Base-by-base conservation (phyloP, 2,797 vertebrate genomes). In the Balearica regulorum region DNA sequence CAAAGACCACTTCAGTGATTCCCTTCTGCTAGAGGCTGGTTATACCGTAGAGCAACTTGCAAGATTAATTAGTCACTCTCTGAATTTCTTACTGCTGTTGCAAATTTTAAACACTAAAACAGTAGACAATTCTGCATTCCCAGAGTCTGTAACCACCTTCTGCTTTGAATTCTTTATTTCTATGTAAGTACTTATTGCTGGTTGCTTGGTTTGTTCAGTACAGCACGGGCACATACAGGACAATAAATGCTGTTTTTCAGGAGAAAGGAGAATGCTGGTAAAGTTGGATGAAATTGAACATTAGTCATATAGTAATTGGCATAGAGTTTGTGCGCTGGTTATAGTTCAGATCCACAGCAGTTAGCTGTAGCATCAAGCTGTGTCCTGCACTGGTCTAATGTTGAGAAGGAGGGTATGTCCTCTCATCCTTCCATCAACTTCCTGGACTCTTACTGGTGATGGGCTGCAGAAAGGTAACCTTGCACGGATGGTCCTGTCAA, bases 51-150 rank as follows among this genome's bases (percentile, higher is more conserved):
- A 65, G 65, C 31, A 87, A 37, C 49, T 86, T 65, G 35, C 39
- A 76, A 58, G 39, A 88, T 92, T 93, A 94, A 89, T 92, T 87
- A 94, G 35, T 85, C 31, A 16, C 33, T 88, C 14, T 72, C 61
- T n/a, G 75, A 75, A 31, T 71, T 94, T 65, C 49, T 75, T 77
- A 41, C 31, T 48, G n/a, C 35, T 76, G 28, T 85, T 92, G 21
- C 61, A 64, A 60, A 92, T 92, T 73, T 92, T 77, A 55, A 69
- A n/a, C 37, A 7, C 28, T n/a, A 54, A 49, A 75, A 43, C 19
- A 68, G 44, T 3, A 73, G 58, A 16, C 46, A 87, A 14, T 64
- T 90, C 51, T 82, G 62, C 18, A 31, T 94, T 90, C 58, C 72
- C 11, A 20, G 60, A 60, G 13, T 60, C 62, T 72, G 75, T 82